A percentile compares a stretch with the other conserved stretches of the same genome.
phyloP scores from a whole-genome alignment of 1,140 invertebrate genomes.

The Lamellibrachia luymesi region DNA sequence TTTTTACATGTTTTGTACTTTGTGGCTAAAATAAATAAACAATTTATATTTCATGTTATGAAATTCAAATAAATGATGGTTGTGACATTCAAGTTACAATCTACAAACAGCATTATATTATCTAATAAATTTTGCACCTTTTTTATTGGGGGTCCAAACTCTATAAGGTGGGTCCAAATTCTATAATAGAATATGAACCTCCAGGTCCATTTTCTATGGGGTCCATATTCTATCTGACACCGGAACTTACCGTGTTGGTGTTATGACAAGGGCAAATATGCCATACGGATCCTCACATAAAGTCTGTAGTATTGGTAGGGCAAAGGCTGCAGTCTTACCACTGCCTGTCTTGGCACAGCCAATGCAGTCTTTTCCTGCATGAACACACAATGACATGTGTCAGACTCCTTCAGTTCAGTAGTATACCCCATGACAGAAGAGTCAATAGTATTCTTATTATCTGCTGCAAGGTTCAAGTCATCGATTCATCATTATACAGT shows the following conservation, averaged over 20 bases:
- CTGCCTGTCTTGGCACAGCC: constrained; percentile 59
- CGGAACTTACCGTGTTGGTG: constrained; percentile 49
- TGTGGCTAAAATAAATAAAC: too few relatives aligned
- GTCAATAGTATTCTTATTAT: background rate
- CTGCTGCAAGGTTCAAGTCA: background rate
- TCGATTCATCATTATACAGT: background rate
- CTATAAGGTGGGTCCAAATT: too few relatives aligned
- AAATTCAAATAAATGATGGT: too few relatives aligned
- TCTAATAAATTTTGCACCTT: too few relatives aligned
- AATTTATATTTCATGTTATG: too few relatives aligned
- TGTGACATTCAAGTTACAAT: too few relatives aligned
- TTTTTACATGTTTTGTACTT: too few relatives aligned
- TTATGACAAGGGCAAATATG: constrained; percentile 56
- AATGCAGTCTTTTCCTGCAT: constrained; percentile 54
- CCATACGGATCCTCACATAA: constrained; percentile 56
- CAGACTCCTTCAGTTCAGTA: too few relatives aligned
- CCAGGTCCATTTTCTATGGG: too few relatives aligned
- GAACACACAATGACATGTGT: constrained; percentile 25
- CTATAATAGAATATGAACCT: too few relatives aligned
- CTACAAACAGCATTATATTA: too few relatives aligned
- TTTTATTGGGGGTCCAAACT: too few relatives aligned
- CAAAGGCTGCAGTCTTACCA: constrained; percentile 60
- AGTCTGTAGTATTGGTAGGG: constrained; percentile 68
- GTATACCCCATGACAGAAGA: background rate
- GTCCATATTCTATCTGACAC: background rate